A percentile compares a stretch with the other conserved stretches of the same genome.
Evolutionary conservation across 2,797 vertebrate genomes (phyloP).

Genomic region (Dermochelys coriacea): DNA sequence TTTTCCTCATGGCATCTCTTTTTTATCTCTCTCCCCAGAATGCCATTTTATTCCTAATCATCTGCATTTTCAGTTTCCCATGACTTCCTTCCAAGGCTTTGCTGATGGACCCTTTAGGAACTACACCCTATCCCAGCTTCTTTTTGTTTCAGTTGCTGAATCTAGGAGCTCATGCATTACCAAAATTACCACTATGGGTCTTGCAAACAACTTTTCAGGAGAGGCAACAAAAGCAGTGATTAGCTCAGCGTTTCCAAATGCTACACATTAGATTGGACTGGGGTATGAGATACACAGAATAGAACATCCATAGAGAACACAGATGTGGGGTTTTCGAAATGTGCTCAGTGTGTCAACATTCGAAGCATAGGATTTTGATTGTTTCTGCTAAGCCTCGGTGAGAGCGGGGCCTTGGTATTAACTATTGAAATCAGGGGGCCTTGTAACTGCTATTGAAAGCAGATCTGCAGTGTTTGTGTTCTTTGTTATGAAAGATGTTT

Average conservation of each 20-base stretch:
- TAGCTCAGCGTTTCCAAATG: not conserved
- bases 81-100: not conserved
- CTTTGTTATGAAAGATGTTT: conserved; percentile 78
- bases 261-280: conserved; percentile 51
- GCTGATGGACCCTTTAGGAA: accelerated
- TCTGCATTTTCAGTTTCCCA: not conserved
- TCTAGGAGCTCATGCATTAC: not conserved
- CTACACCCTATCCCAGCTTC: too few species aligned
- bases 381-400: conserved; percentile 50
- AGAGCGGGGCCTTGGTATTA: conserved; percentile 70
- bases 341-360: conserved; percentile 76
- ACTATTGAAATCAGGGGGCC: conserved; percentile 73
- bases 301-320: conserved; percentile 67
- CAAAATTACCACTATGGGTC: not conserved
- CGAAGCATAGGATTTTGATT: conserved; percentile 60
- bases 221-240: not conserved
- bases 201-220: not conserved
- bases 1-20: not conserved
- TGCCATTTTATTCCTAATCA: not conserved
- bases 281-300: not conserved
- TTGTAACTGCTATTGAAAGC: conserved; percentile 62
- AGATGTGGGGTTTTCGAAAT: conserved; percentile 74
- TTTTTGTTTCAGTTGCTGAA: not conserved
- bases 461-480: conserved; percentile 71
- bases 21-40: not conserved